Percentiles rank a stretch among this genome's conserved stretches.
Evolutionary conservation across 2,797 vertebrate species (phyloP).

Genomic region (Typhlichthys subterraneus): DNA sequence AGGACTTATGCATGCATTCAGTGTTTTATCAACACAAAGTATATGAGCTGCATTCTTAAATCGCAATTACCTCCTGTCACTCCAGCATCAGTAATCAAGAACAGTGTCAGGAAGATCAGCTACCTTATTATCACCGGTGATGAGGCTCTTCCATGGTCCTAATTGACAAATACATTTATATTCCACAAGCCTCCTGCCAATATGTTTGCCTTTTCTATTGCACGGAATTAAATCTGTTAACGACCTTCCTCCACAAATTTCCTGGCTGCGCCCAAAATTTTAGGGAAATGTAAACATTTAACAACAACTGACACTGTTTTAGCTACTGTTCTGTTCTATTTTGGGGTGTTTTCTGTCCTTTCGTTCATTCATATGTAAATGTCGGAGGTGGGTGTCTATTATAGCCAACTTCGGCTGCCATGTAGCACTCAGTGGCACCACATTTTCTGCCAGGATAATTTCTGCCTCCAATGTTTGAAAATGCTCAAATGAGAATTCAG

Average conservation of each 20-base stretch:
- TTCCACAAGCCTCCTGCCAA: constrained; percentile 22
- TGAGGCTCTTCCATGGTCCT: constrained; percentile 29
- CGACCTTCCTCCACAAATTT: too few species aligned
- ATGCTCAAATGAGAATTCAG: too few species aligned
- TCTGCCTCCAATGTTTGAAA: too few species aligned
- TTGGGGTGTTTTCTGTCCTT: not conserved
- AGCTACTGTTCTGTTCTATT: not conserved
- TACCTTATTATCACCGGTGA: constrained; percentile 51
- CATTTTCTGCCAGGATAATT: too few species aligned
- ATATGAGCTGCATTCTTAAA: constrained; percentile 43
- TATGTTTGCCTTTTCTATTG: constrained; percentile 29
- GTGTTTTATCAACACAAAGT: constrained; percentile 46
- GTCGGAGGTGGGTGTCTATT: not conserved
- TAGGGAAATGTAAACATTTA: too few species aligned
- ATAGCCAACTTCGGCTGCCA: too few species aligned
- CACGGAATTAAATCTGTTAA: not conserved
- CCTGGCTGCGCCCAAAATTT: too few species aligned
- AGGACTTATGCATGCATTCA: constrained; percentile 39
- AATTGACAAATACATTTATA: constrained; percentile 41
- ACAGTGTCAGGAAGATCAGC: constrained; percentile 57
- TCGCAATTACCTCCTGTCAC: constrained; percentile 54
- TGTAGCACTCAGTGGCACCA: too few species aligned
- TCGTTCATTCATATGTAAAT: not conserved
- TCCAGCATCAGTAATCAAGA: constrained; percentile 56
- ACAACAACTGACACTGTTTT: not conserved